Conservation (phyloP, 2,888 invertebrate species). For the Eupithecia centaureata region DNA sequence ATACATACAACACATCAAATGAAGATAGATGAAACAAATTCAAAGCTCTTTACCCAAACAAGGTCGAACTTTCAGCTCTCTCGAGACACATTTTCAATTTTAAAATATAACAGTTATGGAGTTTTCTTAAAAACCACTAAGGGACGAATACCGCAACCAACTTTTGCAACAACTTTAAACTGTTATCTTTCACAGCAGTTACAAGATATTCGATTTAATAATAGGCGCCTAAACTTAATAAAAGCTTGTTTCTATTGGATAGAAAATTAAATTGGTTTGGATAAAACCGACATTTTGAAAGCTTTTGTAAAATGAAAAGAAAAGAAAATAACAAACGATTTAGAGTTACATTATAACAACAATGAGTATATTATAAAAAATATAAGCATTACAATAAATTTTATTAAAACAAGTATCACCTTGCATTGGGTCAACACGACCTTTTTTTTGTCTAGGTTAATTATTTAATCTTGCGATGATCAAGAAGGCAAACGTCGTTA, state of each 20-base stretch:
- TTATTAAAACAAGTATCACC: no score
- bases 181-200: slow-evolving; percentile 12
- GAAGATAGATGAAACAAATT: slow-evolving; percentile 6
- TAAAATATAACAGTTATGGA: slow-evolving; percentile 29
- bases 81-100: slow-evolving; percentile 38
- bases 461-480: no score
- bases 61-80: slow-evolving; percentile 29
- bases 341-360: background rate
- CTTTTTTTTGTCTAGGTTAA: no score
- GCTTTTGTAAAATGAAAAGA: background rate
- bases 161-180: slow-evolving; percentile 19
- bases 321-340: background rate
- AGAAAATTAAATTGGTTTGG: background rate
- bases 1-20: slow-evolving; percentile 4
- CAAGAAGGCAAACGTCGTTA: no score
- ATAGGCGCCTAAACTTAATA: background rate
- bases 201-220: slow-evolving; percentile 6
- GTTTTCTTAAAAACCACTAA: slow-evolving; percentile 34
- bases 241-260: slow-evolving; percentile 1
- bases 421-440: no score
- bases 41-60: slow-evolving; percentile 12
- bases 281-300: background rate
- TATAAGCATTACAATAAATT: no score
- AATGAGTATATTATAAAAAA: no score
- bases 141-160: slow-evolving; percentile 24